Evolutionary conservation across 2,888 invertebrate species (phyloP), one percentile per base, ranked within the genome.

Genomic region (Clivina fossor): DNA sequence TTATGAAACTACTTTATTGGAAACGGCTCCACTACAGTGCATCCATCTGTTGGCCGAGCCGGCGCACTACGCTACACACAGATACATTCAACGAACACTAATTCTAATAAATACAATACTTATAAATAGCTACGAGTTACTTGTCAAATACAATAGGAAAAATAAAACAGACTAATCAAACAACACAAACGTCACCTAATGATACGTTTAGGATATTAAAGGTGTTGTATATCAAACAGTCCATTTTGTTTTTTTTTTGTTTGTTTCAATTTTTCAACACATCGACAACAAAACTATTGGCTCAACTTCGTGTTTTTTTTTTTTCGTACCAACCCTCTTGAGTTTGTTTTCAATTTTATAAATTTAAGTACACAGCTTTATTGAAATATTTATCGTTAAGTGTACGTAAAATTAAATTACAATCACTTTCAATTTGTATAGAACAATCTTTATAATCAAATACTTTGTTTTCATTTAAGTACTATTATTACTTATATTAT

Each of bases 1-100:
- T 73, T 74, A 74, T 74, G 72, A 74, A 76, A 75, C 77, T 77
- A 77, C 76, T 77, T 77, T 77, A 77, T 77, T 76, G 70, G 71
- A 71, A 76, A 76, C 73, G 72, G 73, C 74, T 74, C 73, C 73
- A 71, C 72, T 75, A 76, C 76, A 77, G 76, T 76, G 76, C 76
- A 76, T 69, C 63, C 66, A 69, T n/a, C n/a, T n/a, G n/a, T n/a
- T 69, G 70, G 67, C 69, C 53, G 48, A 60, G 58, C 59, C 64
- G 65, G 64, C 71, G 67, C 67, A 65, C 73, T 74, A 74, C 71
- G 70, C 74, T 73, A 74, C 74, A 72, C 72, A 73, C 72, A 70
- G 65, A 71, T 73, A 74, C 73, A 71, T 68, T 66, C 74, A 73
- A 73, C 73, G 68, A 69, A 70, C 68, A 71, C 71, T 71, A 72